Conservation (phyloP, 1,140 invertebrate species). For the Paraescarpia echinospica region DNA sequence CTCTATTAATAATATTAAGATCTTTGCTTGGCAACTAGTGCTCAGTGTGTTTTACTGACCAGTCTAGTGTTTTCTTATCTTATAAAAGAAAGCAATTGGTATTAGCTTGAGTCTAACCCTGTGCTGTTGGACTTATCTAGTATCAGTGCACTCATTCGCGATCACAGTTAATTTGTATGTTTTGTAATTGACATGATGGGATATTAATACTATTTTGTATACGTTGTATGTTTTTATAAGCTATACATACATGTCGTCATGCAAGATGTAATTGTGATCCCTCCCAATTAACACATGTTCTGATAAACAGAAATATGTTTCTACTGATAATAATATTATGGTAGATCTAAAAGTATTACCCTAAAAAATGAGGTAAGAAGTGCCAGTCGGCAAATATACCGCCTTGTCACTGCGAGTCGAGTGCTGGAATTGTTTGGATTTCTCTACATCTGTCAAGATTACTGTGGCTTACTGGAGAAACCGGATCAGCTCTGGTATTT, state of each 20-base stretch:
- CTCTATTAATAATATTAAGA: no score
- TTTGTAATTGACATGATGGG: no score
- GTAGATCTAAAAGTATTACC: not conserved
- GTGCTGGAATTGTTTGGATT: not conserved
- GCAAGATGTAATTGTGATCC: not conserved
- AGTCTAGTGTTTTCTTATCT: no score
- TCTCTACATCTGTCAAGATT: not conserved
- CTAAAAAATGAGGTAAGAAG: not conserved
- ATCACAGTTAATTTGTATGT: no score
- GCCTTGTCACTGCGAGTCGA: not conserved
- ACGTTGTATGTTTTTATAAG: no score
- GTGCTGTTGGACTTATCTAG: no score
- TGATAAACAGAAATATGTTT: not conserved
- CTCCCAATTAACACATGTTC: not conserved
- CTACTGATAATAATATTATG: not conserved
- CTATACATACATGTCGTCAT: not conserved
- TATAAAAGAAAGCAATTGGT: no score
- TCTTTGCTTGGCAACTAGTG: no score
- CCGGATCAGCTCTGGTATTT: not conserved
- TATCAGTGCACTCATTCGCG: no score
- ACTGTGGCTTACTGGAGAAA: not conserved
- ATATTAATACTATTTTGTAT: no score
- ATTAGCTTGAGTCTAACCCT: no score
- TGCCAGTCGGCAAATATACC: not conserved
- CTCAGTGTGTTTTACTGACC: no score